phyloP scores from a whole-genome alignment of 2,797 vertebrate species.

The Helicolenus hilgendorfi region DNA sequence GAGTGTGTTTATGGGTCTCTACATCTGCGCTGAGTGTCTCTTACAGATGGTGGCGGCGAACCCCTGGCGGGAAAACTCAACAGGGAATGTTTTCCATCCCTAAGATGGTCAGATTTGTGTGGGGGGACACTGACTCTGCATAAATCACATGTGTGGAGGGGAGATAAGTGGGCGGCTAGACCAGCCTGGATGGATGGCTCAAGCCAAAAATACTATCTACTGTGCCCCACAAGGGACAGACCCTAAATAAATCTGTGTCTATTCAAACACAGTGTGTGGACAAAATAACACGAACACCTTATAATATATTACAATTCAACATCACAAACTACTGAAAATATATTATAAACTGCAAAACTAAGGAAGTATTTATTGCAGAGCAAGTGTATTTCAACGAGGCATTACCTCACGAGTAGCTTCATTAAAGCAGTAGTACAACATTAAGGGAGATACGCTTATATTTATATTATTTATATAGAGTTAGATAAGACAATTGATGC shows the following conservation, averaged over 20 bases:
- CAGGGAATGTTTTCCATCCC: conserved; percentile 88
- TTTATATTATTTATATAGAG: background rate
- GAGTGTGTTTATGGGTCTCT: conserved; percentile 67
- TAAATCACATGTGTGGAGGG: conserved; percentile 77
- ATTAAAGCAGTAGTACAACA: background rate
- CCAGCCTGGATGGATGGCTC: conserved; percentile 56
- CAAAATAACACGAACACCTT: conserved; percentile 8
- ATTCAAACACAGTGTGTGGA: conserved; percentile 32
- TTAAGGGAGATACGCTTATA: background rate
- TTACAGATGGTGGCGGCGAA: conserved; percentile 70
- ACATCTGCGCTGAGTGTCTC: conserved; percentile 63
- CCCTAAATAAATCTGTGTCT: conserved; percentile 45
- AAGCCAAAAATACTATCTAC: conserved; percentile 52
- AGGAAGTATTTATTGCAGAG: background rate
- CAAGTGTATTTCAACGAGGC: background rate
- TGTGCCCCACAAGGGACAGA: conserved; percentile 41
- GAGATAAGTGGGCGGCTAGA: conserved; percentile 70
- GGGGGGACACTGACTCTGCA: conserved; percentile 65
- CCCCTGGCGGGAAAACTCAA: conserved; percentile 67
- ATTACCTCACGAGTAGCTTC: background rate
- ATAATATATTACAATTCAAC: background rate
- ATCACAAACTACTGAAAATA: background rate
- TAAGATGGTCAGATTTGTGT: conserved; percentile 88
- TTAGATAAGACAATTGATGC: background rate
- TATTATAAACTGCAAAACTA: background rate